These are phyloP conservation scores for Paralinhomoeus sp. DNA, from an alignment of 2,888 invertebrate genomes.

Conservation along the genomic window DNA sequence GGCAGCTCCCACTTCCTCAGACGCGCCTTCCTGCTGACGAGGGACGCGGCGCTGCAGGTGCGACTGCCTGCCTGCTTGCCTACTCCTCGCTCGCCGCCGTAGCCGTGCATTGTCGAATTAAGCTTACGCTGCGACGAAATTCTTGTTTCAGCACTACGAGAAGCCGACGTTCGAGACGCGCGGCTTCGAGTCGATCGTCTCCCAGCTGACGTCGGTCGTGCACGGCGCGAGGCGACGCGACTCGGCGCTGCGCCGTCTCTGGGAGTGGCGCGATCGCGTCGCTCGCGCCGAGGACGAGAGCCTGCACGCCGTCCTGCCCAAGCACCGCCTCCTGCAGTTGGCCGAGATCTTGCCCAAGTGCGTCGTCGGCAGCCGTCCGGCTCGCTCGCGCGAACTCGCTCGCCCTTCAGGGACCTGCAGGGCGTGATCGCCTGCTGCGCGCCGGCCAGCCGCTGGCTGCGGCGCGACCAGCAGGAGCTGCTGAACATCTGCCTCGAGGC, in stretches of 20 bases:
- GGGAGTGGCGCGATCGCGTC: slow-evolving; percentile 52
- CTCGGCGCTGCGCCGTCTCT: slow-evolving; percentile 42
- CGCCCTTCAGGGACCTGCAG: not conserved
- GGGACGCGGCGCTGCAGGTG: too few species aligned
- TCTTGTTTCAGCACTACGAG: slow-evolving; percentile 41
- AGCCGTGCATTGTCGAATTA: too few species aligned
- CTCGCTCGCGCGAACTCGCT: too few species aligned
- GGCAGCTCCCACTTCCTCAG: not conserved
- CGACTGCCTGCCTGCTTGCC: too few species aligned
- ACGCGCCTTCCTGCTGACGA: too few species aligned
- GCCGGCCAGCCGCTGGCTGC: slow-evolving; percentile 56
- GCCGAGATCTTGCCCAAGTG: slow-evolving; percentile 45
- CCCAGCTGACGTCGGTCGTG: not conserved
- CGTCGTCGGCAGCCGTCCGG: not conserved
- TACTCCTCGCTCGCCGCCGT: too few species aligned
- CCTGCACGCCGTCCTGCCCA: slow-evolving; percentile 63
- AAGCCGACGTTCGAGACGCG: slow-evolving; percentile 46
- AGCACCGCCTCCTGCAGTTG: slow-evolving; percentile 74
- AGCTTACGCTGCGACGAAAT: not conserved
- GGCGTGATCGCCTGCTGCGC: not conserved
- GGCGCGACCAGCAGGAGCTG: slow-evolving; percentile 11
- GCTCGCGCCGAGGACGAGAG: slow-evolving; percentile 74
- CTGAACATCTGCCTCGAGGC: not conserved
- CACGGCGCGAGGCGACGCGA: slow-evolving; percentile 40
- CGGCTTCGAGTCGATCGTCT: slow-evolving; percentile 47